A percentile compares a stretch with the other conserved stretches of the same genome.
Evolutionary conservation across 2,888 invertebrate genomes (phyloP).

Genomic region (Volucella inflata): DNA sequence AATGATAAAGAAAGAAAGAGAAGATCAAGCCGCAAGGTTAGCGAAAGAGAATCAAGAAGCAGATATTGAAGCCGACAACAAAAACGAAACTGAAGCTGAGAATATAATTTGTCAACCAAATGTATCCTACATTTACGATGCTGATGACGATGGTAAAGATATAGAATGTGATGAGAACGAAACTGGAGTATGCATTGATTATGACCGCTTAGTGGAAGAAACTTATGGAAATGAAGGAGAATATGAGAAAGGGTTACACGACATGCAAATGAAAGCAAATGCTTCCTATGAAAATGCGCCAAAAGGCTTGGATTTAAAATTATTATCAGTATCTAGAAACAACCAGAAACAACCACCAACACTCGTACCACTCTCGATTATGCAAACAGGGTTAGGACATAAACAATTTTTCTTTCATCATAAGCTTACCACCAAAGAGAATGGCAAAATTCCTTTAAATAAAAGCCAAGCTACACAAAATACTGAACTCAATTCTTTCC

Average conservation of each 20-base stretch:
- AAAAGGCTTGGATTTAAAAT: too few species aligned
- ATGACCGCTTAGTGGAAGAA: slow-evolving; percentile 62
- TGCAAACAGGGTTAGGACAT: slow-evolving; percentile 12
- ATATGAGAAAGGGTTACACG: too few species aligned
- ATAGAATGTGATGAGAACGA: slow-evolving; percentile 35
- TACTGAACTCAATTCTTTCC: not conserved
- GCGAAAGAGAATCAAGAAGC: not conserved
- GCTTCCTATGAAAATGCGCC: too few species aligned
- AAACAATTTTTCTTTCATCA: slow-evolving; percentile 19
- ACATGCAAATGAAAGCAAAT: too few species aligned
- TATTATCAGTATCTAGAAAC: slow-evolving; percentile 1
- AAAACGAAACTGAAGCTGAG: slow-evolving; percentile 34
- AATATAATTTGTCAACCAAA: slow-evolving; percentile 69
- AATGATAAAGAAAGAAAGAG: slow-evolving; percentile 42
- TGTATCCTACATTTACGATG: slow-evolving; percentile 57
- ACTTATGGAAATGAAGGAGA: slow-evolving; percentile 30
- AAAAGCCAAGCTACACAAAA: not conserved
- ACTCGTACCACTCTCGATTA: slow-evolving; percentile 29
- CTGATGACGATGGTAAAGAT: slow-evolving; percentile 26
- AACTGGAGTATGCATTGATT: slow-evolving; percentile 57
- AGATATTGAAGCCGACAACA: not conserved
- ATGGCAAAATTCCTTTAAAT: not conserved
- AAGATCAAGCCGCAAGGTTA: not conserved
- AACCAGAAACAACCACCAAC: slow-evolving; percentile 29
- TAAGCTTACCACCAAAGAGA: not conserved